Conservation (phyloP, 2,888 invertebrate genomes). For the Clanis bilineata region DNA sequence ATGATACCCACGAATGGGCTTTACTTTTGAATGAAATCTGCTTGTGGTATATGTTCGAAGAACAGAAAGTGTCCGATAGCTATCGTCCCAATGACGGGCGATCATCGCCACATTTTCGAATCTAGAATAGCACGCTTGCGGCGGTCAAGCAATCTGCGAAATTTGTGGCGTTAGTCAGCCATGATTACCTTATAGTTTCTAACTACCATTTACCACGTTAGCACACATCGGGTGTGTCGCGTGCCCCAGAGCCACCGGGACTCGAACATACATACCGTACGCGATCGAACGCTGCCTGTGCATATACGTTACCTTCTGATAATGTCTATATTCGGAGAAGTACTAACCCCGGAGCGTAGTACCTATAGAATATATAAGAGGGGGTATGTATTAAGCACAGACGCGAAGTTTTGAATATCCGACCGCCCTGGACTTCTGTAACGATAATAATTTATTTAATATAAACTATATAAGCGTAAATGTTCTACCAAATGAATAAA, state of each 20-base stretch:
- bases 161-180: not conserved
- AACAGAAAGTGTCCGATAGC: not conserved
- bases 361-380: slow-evolving; percentile 14
- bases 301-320: slow-evolving; percentile 13
- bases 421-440: slow-evolving; percentile 47
- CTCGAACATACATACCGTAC: slow-evolving; percentile 13
- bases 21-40: not conserved
- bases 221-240: not conserved
- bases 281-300: not conserved
- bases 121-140: not conserved
- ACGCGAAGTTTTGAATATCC: slow-evolving; percentile 7
- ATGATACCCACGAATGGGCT: not conserved
- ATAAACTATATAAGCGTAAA: slow-evolving; percentile 6
- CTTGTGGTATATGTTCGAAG: not conserved
- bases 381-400: slow-evolving; percentile 20
- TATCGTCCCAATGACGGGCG: slow-evolving; percentile 9
- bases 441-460: slow-evolving; percentile 45
- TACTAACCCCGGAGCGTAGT: slow-evolving; percentile 2
- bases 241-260: slow-evolving; percentile 1
- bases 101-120: not conserved
- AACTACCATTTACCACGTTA: not conserved
- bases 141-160: not conserved
- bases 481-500: not conserved
- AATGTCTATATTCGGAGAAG: slow-evolving; percentile 4
- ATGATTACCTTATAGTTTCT: not conserved